These are phyloP conservation scores for Mastacembelus armatus DNA, from an alignment of 2,797 vertebrate genomes.

Conservation along the genomic window DNA sequence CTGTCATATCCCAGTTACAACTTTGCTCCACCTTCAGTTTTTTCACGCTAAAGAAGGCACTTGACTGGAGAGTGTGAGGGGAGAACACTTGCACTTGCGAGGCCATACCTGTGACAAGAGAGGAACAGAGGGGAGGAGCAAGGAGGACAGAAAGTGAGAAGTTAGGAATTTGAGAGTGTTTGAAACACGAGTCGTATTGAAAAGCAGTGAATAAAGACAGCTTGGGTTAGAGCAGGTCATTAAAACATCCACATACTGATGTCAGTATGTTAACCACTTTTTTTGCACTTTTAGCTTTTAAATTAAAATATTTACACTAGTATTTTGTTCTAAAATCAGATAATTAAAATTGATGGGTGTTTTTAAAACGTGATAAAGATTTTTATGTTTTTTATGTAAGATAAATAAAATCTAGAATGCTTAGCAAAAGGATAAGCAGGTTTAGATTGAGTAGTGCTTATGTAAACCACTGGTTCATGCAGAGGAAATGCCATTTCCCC, in stretches of 20 bases:
- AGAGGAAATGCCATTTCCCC: slow-evolving; percentile 75
- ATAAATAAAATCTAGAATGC: slow-evolving; percentile 38
- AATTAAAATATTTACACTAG: too few relatives aligned
- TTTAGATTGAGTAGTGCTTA: slow-evolving; percentile 53
- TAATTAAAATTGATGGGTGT: slow-evolving; percentile 8
- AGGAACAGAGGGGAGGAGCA: slow-evolving; percentile 54
- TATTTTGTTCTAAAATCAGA: background rate
- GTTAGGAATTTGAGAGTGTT: slow-evolving; percentile 79
- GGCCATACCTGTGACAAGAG: slow-evolving; percentile 93
- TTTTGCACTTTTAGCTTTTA: too few relatives aligned
- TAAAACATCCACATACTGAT: slow-evolving; percentile 58
- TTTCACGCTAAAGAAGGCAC: slow-evolving; percentile 99
- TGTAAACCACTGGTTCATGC: slow-evolving; percentile 52
- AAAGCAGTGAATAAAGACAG: slow-evolving; percentile 83
- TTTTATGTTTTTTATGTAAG: slow-evolving; percentile 19
- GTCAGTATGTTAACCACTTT: slow-evolving; percentile 37
- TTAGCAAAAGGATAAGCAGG: slow-evolving; percentile 38
- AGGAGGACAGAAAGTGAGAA: slow-evolving; percentile 72
- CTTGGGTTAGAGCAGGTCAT: slow-evolving; percentile 73
- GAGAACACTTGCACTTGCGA: slow-evolving; percentile 99
- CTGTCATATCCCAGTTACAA: slow-evolving; percentile 99
- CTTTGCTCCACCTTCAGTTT: slow-evolving; percentile 99
- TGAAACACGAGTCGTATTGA: slow-evolving; percentile 77
- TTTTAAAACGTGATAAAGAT: background rate
- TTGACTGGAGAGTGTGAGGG: slow-evolving; percentile 98